Percentiles rank a stretch among this genome's conserved stretches.
phyloP scores from a whole-genome alignment of 2,113 vertebrate species.

The Grammomys dolichurus region DNA sequence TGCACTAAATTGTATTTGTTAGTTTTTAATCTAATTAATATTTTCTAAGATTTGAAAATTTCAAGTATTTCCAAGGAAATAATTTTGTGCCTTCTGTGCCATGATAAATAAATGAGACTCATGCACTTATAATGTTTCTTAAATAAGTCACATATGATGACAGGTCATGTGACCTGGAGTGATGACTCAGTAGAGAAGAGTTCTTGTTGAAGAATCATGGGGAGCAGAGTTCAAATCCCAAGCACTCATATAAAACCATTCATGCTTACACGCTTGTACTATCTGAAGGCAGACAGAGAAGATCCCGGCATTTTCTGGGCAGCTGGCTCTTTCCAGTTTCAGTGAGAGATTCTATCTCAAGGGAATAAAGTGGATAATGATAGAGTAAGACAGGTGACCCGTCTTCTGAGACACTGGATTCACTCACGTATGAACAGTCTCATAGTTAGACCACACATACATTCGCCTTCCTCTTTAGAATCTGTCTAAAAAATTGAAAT shows the following conservation, averaged over 20 bases:
- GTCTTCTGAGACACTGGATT: background rate
- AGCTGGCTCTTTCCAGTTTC: background rate
- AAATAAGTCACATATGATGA: background rate
- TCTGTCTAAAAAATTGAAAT: background rate
- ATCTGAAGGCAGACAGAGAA: background rate
- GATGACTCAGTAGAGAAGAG: too few relatives aligned
- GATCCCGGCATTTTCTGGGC: too few relatives aligned
- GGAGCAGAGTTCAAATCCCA: background rate
- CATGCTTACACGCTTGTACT: too few relatives aligned
- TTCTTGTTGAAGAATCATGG: background rate
- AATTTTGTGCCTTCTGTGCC: background rate
- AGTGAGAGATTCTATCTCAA: background rate
- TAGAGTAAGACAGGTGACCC: background rate
- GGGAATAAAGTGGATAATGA: too few relatives aligned
- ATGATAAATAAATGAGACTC: background rate
- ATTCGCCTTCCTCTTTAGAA: background rate
- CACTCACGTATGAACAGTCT: accelerated
- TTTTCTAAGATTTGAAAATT: background rate
- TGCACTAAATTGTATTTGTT: background rate
- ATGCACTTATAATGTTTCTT: background rate
- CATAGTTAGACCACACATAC: too few relatives aligned
- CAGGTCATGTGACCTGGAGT: background rate
- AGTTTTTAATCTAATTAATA: background rate
- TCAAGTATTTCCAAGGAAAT: background rate
- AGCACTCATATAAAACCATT: background rate